Percentiles rank a stretch among this genome's conserved stretches.
Evolutionary conservation across 2,113 vertebrate genomes (phyloP).

Genomic region (Leptobrachium ailaonicum): DNA sequence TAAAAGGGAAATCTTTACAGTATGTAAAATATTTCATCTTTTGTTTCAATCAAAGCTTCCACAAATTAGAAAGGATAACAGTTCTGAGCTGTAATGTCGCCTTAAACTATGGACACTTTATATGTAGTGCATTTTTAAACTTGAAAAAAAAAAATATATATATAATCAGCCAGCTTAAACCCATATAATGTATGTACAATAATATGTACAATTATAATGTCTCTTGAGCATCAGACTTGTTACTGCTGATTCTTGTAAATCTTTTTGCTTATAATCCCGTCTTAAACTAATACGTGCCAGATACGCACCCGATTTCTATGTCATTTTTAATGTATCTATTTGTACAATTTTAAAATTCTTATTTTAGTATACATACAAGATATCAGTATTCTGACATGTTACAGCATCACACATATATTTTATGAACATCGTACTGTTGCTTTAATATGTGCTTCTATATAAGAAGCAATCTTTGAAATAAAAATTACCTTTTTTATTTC

Average conservation of each 20-base stretch:
- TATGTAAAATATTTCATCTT: conserved; percentile 67
- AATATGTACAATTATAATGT: conserved; percentile 86
- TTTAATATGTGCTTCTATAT: conserved; percentile 99
- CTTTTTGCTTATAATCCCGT: conserved; percentile 89
- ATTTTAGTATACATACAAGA: conserved; percentile 99
- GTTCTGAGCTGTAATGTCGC: conserved; percentile 98
- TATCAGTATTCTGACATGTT: conserved; percentile 99
- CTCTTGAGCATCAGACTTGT: conserved; percentile 87
- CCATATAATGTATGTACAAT: conserved; percentile 92
- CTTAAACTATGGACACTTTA: conserved; percentile 97
- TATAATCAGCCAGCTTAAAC: conserved; percentile 90
- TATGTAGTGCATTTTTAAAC: conserved; percentile 95
- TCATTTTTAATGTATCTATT: conserved; percentile 99
- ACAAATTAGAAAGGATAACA: conserved; percentile 79
- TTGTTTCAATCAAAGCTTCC: conserved; percentile 79
- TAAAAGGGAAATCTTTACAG: conserved; percentile 61
- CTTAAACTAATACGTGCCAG: conserved; percentile 83
- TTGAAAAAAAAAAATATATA: conserved; percentile 79
- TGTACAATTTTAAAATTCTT: conserved; percentile 99
- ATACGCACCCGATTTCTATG: conserved; percentile 94
- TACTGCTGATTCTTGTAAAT: conserved; percentile 87
- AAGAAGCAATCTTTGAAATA: conserved; percentile 99
- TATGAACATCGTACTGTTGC: conserved; percentile 99
- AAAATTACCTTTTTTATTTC: conserved; percentile 84
- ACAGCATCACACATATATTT: conserved; percentile 99